Base-by-base conservation (phyloP, 2,797 vertebrate genomes). In the Crax fasciolata region DNA sequence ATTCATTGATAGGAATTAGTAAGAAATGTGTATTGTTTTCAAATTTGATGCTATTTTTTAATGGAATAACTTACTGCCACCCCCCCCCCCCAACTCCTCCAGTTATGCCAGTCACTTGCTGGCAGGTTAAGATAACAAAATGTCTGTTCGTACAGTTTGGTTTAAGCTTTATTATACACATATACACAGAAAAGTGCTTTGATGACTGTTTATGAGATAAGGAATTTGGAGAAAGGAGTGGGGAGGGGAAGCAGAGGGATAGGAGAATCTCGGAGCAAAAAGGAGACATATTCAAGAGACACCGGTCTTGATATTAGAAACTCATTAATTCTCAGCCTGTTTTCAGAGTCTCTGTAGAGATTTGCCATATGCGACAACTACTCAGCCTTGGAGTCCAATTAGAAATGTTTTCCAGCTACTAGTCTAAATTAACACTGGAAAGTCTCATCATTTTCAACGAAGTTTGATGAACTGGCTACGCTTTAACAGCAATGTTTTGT, bases 251-350 rank as follows among this genome's bases (percentile, higher is more conserved):
- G 57, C 59, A n/a, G 41, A 81, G 11, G 67, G 23, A 59, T 73
- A 76, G 11, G 44, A 48, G 93, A 81, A 49, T 62, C 25, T 87
- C 32, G 3, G 84, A 13, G 21, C 72, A 41, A 58, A 57, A 78
- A 35, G 28, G 67, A 83, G 32, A 46, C 32, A 18, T 35, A 81
- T 95, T 83, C 38, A 70, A 76, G 71, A 89, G 71, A 90, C 35
- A 80, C 54, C 51, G 62, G 23, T 93, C 65, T 59, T 94, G 55
- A 95, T 83, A 95, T 90, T 78, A 94, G 95, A 95, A 95, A 48
- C 68, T 94, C 84, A 90, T 94, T 95, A 92, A 95, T 94, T 97
- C 55, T 96, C 83, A 82, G 59, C 28, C 48, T 95, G 76, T 91
- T 90, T 71, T 95, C 94, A 79, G n/a, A 90, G 55, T 75, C 49